phyloP scores from a whole-genome alignment of 2,113 vertebrate genomes.

The Calidris pugnax region DNA sequence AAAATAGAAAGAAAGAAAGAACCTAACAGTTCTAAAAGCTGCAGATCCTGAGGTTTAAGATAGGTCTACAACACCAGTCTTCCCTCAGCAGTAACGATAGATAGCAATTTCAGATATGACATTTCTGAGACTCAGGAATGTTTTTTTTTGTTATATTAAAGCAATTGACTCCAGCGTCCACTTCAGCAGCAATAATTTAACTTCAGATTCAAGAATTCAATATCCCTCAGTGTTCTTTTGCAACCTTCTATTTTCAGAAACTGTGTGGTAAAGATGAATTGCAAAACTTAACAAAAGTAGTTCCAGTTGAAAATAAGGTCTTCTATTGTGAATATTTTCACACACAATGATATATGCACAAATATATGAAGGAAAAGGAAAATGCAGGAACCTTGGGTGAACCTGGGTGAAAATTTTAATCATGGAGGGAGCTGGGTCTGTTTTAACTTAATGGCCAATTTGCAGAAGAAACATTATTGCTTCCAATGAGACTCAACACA shows the following conservation, averaged over 20 bases:
- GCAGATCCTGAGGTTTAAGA: neutral
- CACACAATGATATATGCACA: neutral
- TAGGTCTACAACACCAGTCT: neutral
- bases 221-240: neutral
- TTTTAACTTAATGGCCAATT: neutral
- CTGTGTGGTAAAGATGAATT: neutral
- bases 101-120: neutral
- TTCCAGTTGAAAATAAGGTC: neutral
- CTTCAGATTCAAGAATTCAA: neutral
- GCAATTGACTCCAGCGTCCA: neutral
- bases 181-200: neutral
- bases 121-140: neutral
- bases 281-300: neutral
- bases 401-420: neutral
- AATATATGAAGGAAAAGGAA: neutral
- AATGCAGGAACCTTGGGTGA: neutral
- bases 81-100: neutral
- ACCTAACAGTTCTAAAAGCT: neutral
- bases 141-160: neutral
- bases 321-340: neutral
- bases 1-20: neutral
- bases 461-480: neutral
- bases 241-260: neutral
- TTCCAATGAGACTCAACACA: neutral
- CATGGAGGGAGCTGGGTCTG: rapidly evolving